Percentiles rank a stretch among this genome's conserved stretches.
These are phyloP conservation scores for Meliscaeva auricollis DNA, from an alignment of 2,888 invertebrate genomes.

Conservation along the genomic window DNA sequence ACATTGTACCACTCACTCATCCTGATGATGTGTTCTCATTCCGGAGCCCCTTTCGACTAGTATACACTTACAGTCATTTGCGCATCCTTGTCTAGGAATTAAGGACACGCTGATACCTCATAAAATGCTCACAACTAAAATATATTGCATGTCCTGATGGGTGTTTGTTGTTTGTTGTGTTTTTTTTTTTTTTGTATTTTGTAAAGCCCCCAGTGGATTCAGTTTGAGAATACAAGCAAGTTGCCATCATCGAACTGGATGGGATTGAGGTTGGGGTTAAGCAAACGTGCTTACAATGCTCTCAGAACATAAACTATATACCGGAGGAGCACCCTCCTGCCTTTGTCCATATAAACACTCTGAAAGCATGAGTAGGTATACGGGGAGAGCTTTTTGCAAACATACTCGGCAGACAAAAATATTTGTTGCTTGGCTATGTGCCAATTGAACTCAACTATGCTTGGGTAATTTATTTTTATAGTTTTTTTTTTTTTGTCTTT, in stretches of 20 bases:
- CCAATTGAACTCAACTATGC: constrained; percentile 63
- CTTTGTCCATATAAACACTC: constrained; percentile 50
- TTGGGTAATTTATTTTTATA: constrained; percentile 65
- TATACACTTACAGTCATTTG: constrained; percentile 25
- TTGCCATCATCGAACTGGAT: constrained; percentile 13
- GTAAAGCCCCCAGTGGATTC: neutral
- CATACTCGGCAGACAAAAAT: constrained; percentile 38
- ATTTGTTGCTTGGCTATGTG: constrained; percentile 56
- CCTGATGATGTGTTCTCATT: constrained; percentile 32
- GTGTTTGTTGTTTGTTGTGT: neutral
- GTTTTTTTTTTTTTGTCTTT: neutral
- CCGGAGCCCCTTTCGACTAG: neutral
- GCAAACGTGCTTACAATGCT: constrained; percentile 64
- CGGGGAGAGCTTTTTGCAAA: constrained; percentile 9
- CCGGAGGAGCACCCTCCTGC: constrained; percentile 28
- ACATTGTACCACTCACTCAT: constrained; percentile 34
- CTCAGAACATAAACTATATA: constrained; percentile 55
- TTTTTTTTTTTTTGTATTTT: neutral
- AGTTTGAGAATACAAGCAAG: constrained; percentile 27
- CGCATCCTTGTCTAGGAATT: constrained; percentile 59
- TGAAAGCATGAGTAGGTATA: neutral
- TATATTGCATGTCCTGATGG: constrained; percentile 47
- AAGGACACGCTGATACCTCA: constrained; percentile 53
- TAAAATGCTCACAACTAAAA: constrained; percentile 53
- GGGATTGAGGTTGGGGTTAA: constrained; percentile 58